phyloP scores from a whole-genome alignment of 2,888 invertebrate species.

The Aspidiotus rigidus region DNA sequence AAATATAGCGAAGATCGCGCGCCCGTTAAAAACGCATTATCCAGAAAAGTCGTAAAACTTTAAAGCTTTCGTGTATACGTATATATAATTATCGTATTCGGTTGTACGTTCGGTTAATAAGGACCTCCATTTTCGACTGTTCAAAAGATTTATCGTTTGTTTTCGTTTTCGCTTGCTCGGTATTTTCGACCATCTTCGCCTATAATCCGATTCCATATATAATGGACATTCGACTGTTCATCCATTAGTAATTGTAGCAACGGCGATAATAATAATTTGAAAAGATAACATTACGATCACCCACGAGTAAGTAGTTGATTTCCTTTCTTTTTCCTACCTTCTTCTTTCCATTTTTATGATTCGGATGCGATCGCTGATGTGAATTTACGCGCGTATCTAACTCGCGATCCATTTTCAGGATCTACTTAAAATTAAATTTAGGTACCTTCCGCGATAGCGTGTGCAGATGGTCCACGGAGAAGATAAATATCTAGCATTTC shows the following conservation, averaged over 20 bases:
- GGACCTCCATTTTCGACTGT: constrained; percentile 28
- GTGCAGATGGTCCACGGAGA: too few species aligned
- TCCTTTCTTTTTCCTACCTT: background rate
- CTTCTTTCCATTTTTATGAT: background rate
- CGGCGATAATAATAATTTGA: constrained; percentile 21
- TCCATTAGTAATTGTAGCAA: constrained; percentile 33
- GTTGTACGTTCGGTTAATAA: constrained; percentile 10
- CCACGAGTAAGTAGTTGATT: constrained; percentile 23
- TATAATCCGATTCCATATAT: background rate
- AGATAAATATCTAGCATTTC: too few species aligned
- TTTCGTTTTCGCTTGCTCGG: constrained; percentile 6
- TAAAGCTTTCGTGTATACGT: constrained; percentile 18
- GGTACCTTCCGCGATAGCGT: too few species aligned
- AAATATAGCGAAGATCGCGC: constrained; percentile 15
- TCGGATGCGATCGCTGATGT: too few species aligned
- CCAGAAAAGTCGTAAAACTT: constrained; percentile 23
- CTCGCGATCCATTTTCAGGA: too few species aligned
- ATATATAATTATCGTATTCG: background rate
- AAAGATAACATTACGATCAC: constrained; percentile 30
- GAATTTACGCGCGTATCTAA: too few species aligned
- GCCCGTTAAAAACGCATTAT: constrained; percentile 33
- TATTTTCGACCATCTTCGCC: too few species aligned
- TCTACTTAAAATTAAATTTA: too few species aligned
- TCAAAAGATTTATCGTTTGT: constrained; percentile 14
- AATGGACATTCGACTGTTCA: constrained; percentile 22